Percentiles rank a stretch among this genome's conserved stretches.
phyloP scores from a whole-genome alignment of 2,888 invertebrate genomes.

The Zygaena filipendulae region DNA sequence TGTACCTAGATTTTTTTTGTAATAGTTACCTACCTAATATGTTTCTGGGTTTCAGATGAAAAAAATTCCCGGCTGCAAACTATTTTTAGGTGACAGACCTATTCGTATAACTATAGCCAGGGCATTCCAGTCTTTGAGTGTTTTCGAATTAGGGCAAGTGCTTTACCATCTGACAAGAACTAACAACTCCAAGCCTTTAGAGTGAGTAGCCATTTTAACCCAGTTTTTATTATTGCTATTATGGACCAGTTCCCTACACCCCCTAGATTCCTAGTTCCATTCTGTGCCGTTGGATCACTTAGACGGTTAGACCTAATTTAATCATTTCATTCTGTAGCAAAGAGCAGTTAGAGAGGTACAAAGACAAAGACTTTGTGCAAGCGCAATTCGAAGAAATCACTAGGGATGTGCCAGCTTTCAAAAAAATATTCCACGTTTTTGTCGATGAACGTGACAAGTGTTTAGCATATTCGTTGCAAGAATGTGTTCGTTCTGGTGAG shows the following conservation, averaged over 20 bases:
- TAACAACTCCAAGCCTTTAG: constrained; percentile 45
- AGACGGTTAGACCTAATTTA: no score
- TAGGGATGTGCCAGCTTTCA: constrained; percentile 54
- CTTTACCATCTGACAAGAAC: constrained; percentile 51
- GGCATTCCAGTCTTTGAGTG: constrained; percentile 51
- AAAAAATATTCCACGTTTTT: constrained; percentile 59
- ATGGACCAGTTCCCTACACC: no score
- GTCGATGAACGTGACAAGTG: constrained; percentile 60
- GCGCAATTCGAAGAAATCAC: constrained; percentile 57
- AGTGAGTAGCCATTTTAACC: constrained; percentile 27
- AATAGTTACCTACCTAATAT: background rate
- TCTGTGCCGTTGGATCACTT: no score
- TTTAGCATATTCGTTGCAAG: constrained; percentile 54
- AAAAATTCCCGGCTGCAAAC: constrained; percentile 55
- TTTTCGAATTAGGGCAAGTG: constrained; percentile 55
- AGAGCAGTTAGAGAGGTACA: constrained; percentile 45
- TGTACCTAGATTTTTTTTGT: background rate
- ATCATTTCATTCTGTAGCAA: constrained; percentile 31
- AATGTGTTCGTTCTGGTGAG: constrained; percentile 50
- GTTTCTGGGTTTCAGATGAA: constrained; percentile 62
- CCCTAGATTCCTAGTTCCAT: no score
- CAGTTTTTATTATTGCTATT: constrained; percentile 4
- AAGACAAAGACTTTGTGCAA: constrained; percentile 52
- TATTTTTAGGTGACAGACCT: constrained; percentile 56
- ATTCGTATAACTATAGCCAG: constrained; percentile 58